phyloP scores from a whole-genome alignment of 1,140 invertebrate genomes.

The Platorchestia sp. region DNA sequence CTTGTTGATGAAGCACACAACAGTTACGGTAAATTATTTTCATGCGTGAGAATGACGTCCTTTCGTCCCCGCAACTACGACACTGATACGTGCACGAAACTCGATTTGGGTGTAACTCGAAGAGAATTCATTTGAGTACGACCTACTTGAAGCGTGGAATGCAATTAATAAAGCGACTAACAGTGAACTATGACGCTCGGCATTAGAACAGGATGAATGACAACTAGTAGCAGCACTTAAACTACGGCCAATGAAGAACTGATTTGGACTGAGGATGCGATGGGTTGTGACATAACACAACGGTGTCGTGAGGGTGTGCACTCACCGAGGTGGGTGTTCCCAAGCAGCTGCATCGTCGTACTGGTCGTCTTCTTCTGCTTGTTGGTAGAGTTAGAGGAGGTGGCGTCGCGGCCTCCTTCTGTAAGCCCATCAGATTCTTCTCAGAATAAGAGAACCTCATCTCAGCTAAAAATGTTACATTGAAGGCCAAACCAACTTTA shows the following conservation, averaged over 20 bases:
- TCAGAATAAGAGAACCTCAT: conserved; percentile 22
- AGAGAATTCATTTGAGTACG: background rate
- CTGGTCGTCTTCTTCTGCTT: conserved; percentile 56
- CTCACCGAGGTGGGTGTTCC: conserved; percentile 57
- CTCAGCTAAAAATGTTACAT: background rate
- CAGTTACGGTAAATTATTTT: background rate
- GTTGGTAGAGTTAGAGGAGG: conserved; percentile 19
- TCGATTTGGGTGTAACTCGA: background rate
- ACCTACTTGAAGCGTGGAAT: background rate
- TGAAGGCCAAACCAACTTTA: background rate
- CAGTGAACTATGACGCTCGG: background rate
- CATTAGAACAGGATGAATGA: background rate
- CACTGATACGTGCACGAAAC: background rate
- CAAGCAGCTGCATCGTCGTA: conserved; percentile 57
- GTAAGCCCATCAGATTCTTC: conserved; percentile 51
- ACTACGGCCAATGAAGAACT: background rate
- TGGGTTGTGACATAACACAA: background rate
- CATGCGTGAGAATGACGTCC: background rate
- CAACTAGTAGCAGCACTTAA: background rate
- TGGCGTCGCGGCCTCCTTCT: conserved; percentile 54
- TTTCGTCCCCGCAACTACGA: background rate
- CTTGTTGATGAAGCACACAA: background rate
- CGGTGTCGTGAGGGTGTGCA: background rate
- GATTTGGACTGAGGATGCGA: background rate
- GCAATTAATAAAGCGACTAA: background rate